Conservation (phyloP, 2,797 vertebrate species). For the Octomys mimax region DNA sequence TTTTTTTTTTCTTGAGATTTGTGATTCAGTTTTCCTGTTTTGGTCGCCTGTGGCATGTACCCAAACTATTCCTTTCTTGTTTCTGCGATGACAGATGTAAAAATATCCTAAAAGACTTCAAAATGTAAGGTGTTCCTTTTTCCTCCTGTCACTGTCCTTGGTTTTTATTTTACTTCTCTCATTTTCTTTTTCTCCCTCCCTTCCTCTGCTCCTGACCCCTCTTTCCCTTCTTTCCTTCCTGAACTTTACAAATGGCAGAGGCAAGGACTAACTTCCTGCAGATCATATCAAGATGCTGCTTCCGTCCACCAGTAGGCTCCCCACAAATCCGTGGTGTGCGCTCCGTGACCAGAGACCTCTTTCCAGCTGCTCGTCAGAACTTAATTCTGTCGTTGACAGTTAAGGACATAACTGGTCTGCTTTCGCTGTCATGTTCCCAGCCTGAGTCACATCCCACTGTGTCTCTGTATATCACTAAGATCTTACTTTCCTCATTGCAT, state of each 20-base stretch:
- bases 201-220: not conserved
- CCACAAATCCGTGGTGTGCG: not conserved
- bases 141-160: not conserved
- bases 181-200: not conserved
- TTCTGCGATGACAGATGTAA: not conserved
- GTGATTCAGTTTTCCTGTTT: slow-evolving; percentile 42
- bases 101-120: not conserved
- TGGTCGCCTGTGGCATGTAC: not conserved
- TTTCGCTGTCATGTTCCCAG: not conserved
- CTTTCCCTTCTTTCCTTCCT: not conserved
- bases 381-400: not conserved
- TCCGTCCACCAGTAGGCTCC: not conserved
- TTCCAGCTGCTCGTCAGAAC: not conserved
- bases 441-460: not conserved
- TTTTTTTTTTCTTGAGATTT: slow-evolving; percentile 2
- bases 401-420: not conserved
- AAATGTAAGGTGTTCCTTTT: not conserved
- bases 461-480: not conserved
- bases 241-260: slow-evolving; percentile 16
- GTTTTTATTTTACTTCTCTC: not conserved
- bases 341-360: not conserved
- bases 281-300: slow-evolving; percentile 5
- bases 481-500: slow-evolving; percentile 28
- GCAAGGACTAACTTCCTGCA: not conserved
- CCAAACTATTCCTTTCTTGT: slow-evolving; percentile 16